phyloP scores from a whole-genome alignment of 2,888 invertebrate species.

The Lasioglossum oenotherae region DNA sequence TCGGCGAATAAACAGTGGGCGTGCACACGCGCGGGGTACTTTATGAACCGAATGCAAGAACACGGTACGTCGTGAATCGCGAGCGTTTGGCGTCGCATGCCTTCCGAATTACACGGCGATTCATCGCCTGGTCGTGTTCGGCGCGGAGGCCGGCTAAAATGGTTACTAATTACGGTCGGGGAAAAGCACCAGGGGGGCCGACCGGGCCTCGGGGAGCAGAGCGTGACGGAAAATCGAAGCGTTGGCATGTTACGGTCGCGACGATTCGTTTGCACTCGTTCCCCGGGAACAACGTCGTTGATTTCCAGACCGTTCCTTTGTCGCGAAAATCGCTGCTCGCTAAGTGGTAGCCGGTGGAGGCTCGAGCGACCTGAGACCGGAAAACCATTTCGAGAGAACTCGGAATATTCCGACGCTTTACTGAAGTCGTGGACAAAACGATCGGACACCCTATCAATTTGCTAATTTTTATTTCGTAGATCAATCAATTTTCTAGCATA shows the following conservation, averaged over 20 bases:
- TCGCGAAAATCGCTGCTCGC: background rate
- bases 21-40: slow-evolving; percentile 5
- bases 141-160: slow-evolving; percentile 22
- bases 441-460: background rate
- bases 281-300: background rate
- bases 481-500: too few species aligned
- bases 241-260: background rate
- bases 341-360: background rate
- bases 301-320: background rate
- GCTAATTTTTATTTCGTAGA: background rate
- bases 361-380: background rate
- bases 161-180: slow-evolving; percentile 40
- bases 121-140: slow-evolving; percentile 8
- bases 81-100: slow-evolving; percentile 28
- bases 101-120: slow-evolving; percentile 47
- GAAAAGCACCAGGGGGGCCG: background rate
- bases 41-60: slow-evolving; percentile 28
- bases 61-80: slow-evolving; percentile 36
- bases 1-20: slow-evolving; percentile 32
- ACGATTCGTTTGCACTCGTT: slow-evolving; percentile 2
- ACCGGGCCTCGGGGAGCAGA: background rate
- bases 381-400: background rate
- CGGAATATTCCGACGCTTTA: background rate
- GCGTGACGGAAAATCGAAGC: slow-evolving; percentile 20
- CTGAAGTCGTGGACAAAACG: background rate